Percentiles rank a stretch among this genome's conserved stretches.
phyloP scores from a whole-genome alignment of 35 echinoderm and acorn worm genomes.

The Strongylocentrotus purpuratus region DNA sequence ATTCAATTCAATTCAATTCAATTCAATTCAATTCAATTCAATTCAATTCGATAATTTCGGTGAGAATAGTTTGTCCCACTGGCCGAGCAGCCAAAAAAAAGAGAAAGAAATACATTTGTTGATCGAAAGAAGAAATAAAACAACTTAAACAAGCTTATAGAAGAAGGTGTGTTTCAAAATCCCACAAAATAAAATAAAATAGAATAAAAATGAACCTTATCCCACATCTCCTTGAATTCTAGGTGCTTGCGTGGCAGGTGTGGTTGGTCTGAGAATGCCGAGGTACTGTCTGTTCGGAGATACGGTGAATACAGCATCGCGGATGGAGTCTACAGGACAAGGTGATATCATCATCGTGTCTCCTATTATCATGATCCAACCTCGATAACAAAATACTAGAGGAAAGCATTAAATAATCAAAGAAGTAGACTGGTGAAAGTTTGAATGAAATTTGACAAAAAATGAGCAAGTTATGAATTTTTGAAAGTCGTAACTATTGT shows the following conservation, averaged over 20 bases:
- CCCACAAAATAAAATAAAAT: no score
- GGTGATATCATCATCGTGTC: not conserved
- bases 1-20: no score
- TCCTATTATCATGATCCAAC: not conserved
- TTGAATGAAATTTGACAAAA: no score
- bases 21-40: no score
- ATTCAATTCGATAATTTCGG: no score
- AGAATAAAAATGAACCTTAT: no score
- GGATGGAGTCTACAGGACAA: constrained; percentile 71
- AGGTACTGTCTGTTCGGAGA: constrained; percentile 85
- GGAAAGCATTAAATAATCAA: not conserved
- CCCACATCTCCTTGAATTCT: not conserved
- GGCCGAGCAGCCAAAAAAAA: no score
- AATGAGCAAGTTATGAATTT: no score
- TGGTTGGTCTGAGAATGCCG: constrained; percentile 74
- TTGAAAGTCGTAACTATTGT: no score
- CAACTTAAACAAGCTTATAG: not conserved
- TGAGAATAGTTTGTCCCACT: no score
- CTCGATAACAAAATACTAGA: not conserved
- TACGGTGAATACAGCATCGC: constrained; percentile 76
- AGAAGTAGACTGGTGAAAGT: not conserved
- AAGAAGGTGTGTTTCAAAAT: not conserved
- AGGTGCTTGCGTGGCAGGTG: constrained; percentile 81
- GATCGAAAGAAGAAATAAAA: not conserved
- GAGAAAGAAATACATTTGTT: no score